Percentiles rank a stretch among this genome's conserved stretches.
These are phyloP conservation scores for Pseudoips prasinana DNA, from an alignment of 2,888 invertebrate species.

Conservation along the genomic window DNA sequence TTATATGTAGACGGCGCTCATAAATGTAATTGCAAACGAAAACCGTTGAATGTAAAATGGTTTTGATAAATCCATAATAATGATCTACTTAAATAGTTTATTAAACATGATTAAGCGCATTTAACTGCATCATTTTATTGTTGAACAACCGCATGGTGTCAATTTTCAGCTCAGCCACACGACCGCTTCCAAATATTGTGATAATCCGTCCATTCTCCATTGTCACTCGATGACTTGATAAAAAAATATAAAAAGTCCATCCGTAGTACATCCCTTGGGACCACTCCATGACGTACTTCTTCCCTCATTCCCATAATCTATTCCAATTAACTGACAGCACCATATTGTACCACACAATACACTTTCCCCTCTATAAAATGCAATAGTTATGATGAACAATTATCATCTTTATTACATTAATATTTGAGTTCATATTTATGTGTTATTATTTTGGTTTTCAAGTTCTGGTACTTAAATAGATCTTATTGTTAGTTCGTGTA, in stretches of 20 bases:
- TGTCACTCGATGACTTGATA: conserved; percentile 79
- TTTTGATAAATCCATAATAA: conserved; percentile 23
- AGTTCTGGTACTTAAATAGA: conserved; percentile 53
- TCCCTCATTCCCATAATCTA: conserved; percentile 81
- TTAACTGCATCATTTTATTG: conserved; percentile 27
- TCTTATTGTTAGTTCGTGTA: conserved; percentile 51
- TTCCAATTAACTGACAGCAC: conserved; percentile 82
- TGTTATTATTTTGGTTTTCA: conserved; percentile 26
- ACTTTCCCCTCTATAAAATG: conserved; percentile 50
- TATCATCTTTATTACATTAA: conserved; percentile 21
- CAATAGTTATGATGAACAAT: conserved; percentile 24
- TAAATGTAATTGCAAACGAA: too few species aligned
- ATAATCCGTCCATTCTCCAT: conserved; percentile 67
- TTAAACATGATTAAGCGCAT: conserved; percentile 48
- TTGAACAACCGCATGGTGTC: conserved; percentile 53
- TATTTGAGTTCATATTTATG: conserved; percentile 20
- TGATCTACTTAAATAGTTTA: conserved; percentile 36
- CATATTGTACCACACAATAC: conserved; percentile 80
- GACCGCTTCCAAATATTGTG: conserved; percentile 76
- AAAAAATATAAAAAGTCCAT: conserved; percentile 65
- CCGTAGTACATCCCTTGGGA: conserved; percentile 61
- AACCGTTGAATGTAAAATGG: neutral
- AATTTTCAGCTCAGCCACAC: conserved; percentile 62
- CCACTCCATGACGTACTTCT: conserved; percentile 56
- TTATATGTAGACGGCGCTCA: too few species aligned